Evolutionary conservation across 1,140 invertebrate genomes (phyloP).

Genomic region (Episyrphus balteatus): DNA sequence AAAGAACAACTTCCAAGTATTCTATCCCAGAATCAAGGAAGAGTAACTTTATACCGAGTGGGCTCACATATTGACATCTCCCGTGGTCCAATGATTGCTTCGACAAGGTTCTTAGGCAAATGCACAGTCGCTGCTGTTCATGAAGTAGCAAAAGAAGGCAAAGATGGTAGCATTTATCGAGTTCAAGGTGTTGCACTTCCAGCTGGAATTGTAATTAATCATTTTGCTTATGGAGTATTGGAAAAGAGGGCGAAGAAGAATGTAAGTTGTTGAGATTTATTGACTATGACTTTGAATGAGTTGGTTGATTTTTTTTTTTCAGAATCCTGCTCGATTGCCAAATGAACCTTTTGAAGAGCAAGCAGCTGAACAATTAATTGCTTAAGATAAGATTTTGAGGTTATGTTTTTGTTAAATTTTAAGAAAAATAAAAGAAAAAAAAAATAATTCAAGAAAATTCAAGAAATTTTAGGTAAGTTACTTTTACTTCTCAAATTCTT

Average conservation of each 20-base stretch:
- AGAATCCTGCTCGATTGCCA: conserved; percentile 42
- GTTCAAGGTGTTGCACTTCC: conserved; percentile 86
- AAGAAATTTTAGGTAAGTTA: too few relatives aligned
- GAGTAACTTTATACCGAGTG: conserved; percentile 68
- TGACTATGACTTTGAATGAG: background rate
- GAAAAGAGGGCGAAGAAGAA: conserved; percentile 62
- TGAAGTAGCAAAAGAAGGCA: conserved; percentile 42
- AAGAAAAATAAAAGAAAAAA: too few relatives aligned
- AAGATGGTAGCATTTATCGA: conserved; percentile 55
- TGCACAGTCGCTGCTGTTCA: conserved; percentile 64
- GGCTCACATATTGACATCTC: conserved; percentile 85
- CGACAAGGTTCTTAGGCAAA: conserved; percentile 62
- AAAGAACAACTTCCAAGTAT: conserved; percentile 73
- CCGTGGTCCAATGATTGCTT: conserved; percentile 75
- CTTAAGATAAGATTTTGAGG: too few relatives aligned
- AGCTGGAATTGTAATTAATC: conserved; percentile 61
- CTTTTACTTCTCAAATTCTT: too few relatives aligned
- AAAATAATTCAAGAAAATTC: too few relatives aligned
- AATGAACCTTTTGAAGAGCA: conserved; percentile 34
- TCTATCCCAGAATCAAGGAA: conserved; percentile 43
- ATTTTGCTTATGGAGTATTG: conserved; percentile 68
- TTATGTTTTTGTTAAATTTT: too few relatives aligned
- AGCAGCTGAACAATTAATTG: too few relatives aligned
- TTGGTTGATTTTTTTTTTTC: conserved; percentile 12
- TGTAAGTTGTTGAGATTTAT: conserved; percentile 37